Percentiles rank a stretch among this genome's conserved stretches.
Conservation (phyloP, 2,113 vertebrate genomes). For the Thunnus thynnus region DNA sequence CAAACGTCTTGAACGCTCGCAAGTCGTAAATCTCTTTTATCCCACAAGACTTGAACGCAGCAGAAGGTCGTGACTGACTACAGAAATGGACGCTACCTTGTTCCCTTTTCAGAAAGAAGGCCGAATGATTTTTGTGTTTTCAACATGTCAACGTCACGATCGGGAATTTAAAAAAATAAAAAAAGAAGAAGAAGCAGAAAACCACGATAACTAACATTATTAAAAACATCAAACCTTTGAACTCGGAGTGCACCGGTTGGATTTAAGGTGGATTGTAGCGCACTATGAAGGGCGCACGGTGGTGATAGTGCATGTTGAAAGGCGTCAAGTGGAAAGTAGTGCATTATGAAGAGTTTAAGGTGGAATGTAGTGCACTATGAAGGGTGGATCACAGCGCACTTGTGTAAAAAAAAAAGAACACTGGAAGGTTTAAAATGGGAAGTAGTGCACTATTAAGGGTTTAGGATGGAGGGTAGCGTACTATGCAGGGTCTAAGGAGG, state of each 20-base stretch:
- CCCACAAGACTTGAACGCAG: slow-evolving; percentile 12
- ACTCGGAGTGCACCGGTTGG: slow-evolving; percentile 54
- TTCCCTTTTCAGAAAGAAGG: slow-evolving; percentile 8
- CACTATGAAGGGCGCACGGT: not conserved
- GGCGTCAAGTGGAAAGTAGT: not conserved
- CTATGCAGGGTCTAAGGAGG: not conserved
- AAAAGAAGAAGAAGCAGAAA: not conserved
- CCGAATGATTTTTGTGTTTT: not conserved
- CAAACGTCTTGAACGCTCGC: not conserved
- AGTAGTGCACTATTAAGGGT: not conserved
- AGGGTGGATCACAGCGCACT: slow-evolving; percentile 8
- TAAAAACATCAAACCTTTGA: slow-evolving; percentile 12
- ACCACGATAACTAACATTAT: not conserved
- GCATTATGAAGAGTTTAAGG: not conserved
- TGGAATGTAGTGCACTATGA: not conserved
- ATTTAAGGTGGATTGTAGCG: not conserved
- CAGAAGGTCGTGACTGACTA: not conserved
- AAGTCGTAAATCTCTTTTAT: not conserved
- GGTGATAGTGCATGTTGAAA: not conserved
- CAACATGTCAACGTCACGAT: slow-evolving; percentile 11
- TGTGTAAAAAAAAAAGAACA: slow-evolving; percentile 23
- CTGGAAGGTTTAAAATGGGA: not conserved
- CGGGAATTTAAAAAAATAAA: slow-evolving; percentile 27
- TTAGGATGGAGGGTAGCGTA: not conserved
- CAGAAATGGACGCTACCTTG: slow-evolving; percentile 4